Percentiles rank a stretch among this genome's conserved stretches.
phyloP scores from a whole-genome alignment of 2,888 invertebrate species.

The Hypolimnas misippus region DNA sequence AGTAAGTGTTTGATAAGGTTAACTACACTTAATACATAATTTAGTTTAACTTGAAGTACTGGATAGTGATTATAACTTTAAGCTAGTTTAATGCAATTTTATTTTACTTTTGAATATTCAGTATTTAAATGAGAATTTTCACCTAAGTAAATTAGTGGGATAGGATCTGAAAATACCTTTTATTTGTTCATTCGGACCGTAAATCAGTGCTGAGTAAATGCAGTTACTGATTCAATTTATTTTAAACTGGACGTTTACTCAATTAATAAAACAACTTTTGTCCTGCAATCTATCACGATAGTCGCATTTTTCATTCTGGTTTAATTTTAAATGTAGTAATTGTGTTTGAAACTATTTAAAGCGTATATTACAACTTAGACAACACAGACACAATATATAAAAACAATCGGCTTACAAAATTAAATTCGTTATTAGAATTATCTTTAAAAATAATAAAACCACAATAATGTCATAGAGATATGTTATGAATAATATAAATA shows the following conservation, averaged over 20 bases:
- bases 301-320: slow-evolving; percentile 21
- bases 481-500: too few species aligned
- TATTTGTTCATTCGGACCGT: slow-evolving; percentile 36
- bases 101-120: background rate
- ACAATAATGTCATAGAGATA: too few species aligned
- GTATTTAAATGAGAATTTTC: background rate
- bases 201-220: slow-evolving; percentile 41
- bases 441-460: too few species aligned
- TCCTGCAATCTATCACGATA: slow-evolving; percentile 30
- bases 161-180: slow-evolving; percentile 18
- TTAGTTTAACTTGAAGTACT: too few species aligned
- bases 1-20: too few species aligned
- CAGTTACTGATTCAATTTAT: slow-evolving; percentile 41
- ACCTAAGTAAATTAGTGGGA: background rate
- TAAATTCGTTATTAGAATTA: too few species aligned
- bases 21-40: too few species aligned
- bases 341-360: background rate
- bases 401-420: too few species aligned
- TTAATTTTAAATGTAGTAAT: slow-evolving; percentile 15
- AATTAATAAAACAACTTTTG: slow-evolving; percentile 39
- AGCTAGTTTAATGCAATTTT: background rate
- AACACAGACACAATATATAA: too few species aligned
- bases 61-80: background rate
- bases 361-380: too few species aligned
- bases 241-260: slow-evolving; percentile 40